phyloP scores from a whole-genome alignment of 2,888 invertebrate species.

The Alloplasta piceator region DNA sequence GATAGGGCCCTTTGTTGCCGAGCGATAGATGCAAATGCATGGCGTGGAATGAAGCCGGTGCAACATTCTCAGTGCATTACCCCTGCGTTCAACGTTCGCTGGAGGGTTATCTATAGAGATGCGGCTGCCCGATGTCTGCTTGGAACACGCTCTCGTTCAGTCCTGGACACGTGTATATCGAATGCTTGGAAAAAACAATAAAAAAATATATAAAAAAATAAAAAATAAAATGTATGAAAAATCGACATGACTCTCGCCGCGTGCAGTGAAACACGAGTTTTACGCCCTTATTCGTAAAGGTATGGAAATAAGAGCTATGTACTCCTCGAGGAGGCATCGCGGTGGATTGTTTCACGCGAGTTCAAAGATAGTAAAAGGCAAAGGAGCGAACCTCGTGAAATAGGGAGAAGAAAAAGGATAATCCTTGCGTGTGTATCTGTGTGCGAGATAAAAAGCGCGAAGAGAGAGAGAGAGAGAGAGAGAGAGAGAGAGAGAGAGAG shows the following conservation, averaged over 20 bases:
- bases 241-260: too few relatives aligned
- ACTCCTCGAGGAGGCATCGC: too few relatives aligned
- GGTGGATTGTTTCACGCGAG: too few relatives aligned
- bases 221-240: too few relatives aligned
- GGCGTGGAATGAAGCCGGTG: constrained; percentile 10
- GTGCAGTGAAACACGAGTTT: too few relatives aligned
- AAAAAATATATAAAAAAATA: too few relatives aligned
- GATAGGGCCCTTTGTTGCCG: constrained; percentile 55
- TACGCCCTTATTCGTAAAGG: too few relatives aligned
- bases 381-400: too few relatives aligned
- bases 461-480: constrained; percentile 32
- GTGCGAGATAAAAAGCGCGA: constrained; percentile 31
- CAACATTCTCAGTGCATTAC: constrained; percentile 72
- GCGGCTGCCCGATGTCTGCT: constrained; percentile 74
- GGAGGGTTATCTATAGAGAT: constrained; percentile 73
- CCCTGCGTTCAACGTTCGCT: constrained; percentile 73
- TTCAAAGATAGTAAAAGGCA: too few relatives aligned
- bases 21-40: not conserved
- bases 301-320: too few relatives aligned
- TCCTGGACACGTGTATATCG: not conserved
- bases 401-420: too few relatives aligned
- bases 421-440: not conserved
- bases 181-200: too few relatives aligned
- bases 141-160: constrained; percentile 46
- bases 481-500: not conserved